Evolutionary conservation across 53 echinoderm and acorn worm species (phyloP).

Genomic region (Zoroaster sp.): DNA sequence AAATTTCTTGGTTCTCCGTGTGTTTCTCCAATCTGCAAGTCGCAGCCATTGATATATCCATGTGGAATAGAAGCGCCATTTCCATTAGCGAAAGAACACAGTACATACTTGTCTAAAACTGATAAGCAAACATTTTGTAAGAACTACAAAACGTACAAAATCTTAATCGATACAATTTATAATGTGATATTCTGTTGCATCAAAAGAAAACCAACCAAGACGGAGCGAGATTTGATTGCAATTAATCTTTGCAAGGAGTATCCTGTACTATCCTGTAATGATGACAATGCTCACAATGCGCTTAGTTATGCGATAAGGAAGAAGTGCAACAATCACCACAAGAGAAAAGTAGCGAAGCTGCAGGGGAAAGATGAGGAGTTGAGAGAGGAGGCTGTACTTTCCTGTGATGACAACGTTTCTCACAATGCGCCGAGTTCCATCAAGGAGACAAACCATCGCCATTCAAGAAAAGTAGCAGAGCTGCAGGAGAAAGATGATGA

Average conservation of each 20-base stretch:
- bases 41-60: slow-evolving; percentile 6
- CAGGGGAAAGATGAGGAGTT: not conserved
- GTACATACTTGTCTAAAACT: slow-evolving; percentile 19
- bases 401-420: not conserved
- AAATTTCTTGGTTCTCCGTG: not conserved
- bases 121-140: slow-evolving; percentile 25
- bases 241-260: slow-evolving; percentile 10
- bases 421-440: slow-evolving; percentile 29
- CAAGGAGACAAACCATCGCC: slow-evolving; percentile 22
- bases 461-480: slow-evolving; percentile 18
- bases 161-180: not conserved
- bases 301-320: slow-evolving; percentile 18
- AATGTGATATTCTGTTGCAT: slow-evolving; percentile 7
- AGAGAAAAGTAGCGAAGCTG: not conserved
- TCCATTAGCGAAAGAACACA: slow-evolving; percentile 1
- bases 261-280: slow-evolving; percentile 13
- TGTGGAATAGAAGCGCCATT: slow-evolving; percentile 24
- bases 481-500: slow-evolving; percentile 12
- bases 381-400: slow-evolving; percentile 21
- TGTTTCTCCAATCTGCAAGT: slow-evolving; percentile 19
- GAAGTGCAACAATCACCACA: slow-evolving; percentile 19
- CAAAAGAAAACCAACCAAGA: slow-evolving; percentile 29
- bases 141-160: slow-evolving; percentile 15
- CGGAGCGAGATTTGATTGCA: slow-evolving; percentile 8
- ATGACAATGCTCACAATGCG: slow-evolving; percentile 10